Conservation (phyloP, 2,113 vertebrate genomes). For the Chauna torquata region DNA sequence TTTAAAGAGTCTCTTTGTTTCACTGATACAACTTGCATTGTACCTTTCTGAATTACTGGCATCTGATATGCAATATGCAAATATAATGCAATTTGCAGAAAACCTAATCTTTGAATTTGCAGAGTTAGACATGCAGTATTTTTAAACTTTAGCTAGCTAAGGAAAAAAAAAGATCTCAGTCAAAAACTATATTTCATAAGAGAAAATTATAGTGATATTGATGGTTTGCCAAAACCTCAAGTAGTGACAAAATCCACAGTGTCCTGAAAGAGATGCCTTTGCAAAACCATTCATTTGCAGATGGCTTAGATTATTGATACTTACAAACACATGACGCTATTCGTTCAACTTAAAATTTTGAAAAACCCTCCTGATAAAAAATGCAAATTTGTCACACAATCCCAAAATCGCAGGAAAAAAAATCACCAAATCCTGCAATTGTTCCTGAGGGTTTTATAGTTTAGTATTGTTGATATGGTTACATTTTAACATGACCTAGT, state of each 20-base stretch:
- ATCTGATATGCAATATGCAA: not conserved
- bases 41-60: not conserved
- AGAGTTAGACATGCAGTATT: not conserved
- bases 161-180: slow-evolving; percentile 31
- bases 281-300: slow-evolving; percentile 83
- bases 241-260: slow-evolving; percentile 91
- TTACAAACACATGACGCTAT: slow-evolving; percentile 88
- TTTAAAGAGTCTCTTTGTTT: not conserved
- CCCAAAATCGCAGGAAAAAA: slow-evolving; percentile 47
- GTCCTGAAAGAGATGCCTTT: slow-evolving; percentile 88
- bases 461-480: slow-evolving; percentile 44
- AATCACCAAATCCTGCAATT: slow-evolving; percentile 55
- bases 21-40: not conserved
- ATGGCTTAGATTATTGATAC: slow-evolving; percentile 90
- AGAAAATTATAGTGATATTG: slow-evolving; percentile 86
- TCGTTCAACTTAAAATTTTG: slow-evolving; percentile 69
- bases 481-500: slow-evolving; percentile 56
- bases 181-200: slow-evolving; percentile 82
- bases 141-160: slow-evolving; percentile 45
- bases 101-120: slow-evolving; percentile 20
- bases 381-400: slow-evolving; percentile 67
- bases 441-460: slow-evolving; percentile 48
- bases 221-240: slow-evolving; percentile 88
- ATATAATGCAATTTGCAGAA: slow-evolving; percentile 3
- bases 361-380: slow-evolving; percentile 73